Base-by-base conservation (phyloP, 2,113 vertebrate species). In the Lophura nycthemera region DNA sequence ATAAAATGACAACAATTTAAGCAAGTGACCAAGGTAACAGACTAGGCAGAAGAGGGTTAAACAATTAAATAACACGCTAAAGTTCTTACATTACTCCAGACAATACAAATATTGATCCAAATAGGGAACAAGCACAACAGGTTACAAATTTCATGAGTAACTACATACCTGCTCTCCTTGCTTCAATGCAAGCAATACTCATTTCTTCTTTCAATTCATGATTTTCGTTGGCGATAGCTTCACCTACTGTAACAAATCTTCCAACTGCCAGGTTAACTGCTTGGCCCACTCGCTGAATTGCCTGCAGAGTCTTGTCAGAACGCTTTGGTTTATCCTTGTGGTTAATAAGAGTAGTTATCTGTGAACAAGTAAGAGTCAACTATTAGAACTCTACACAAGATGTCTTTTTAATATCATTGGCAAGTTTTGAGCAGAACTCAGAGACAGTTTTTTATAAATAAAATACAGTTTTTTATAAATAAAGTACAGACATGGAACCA, bases 311-410 rank as follows among this genome's bases (percentile, higher is more conserved):
- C 97, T 98, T 99, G 97, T 99, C 99, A 0, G 99, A 99, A 96
- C 99, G 98, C 97, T 99, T 99, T 89, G 98, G 98, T 96, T 99
- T 99, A 95, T 99, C 99, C 97, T 99, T 99, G 83, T 99, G 99
- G 96, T 99, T 99, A 96, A 99, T 99, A 92, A 99, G 98, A 14
- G 99, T 99, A 69, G 99, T 99, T 93, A 99, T 99, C 99, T 99
- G 97, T 71, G 98, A 97, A 83, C 36, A 86, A 89, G 83, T 50
- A 69, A 89, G 80, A 96, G 63, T 67, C 88, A 87, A n/a, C 70
- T 94, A 66, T 80, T 96, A 94, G 82, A 92, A 81, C 38, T 56
- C 71, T 72, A 82, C 17, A 15, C 59, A 81, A 64, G 24, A 56
- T 5, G 25, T 72, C n/a, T 86, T 60, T 85, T 73, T 45, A 89